Evolutionary conservation across 2,113 vertebrate genomes (phyloP).

Genomic region (Nycticryphes semicollaris): DNA sequence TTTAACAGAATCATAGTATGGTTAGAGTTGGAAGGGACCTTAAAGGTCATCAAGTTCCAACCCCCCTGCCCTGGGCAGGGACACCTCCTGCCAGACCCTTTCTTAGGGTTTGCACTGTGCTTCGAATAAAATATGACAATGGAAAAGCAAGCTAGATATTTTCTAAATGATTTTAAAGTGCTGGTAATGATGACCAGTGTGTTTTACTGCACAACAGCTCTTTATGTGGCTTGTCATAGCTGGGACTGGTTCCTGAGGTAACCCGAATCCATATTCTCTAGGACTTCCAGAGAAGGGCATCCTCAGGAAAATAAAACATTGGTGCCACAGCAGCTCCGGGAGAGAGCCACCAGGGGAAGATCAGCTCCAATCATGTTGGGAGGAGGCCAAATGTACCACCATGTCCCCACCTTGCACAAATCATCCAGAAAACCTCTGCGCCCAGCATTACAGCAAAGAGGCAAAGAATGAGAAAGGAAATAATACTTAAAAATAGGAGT

Average conservation of each 20-base stretch:
- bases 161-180: background rate
- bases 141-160: background rate
- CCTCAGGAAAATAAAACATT: background rate
- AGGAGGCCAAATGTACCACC: background rate
- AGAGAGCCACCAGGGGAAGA: background rate
- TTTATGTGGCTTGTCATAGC: background rate
- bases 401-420: fast-evolving
- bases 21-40: too few species aligned
- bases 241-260: background rate
- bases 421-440: background rate
- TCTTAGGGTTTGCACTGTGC: background rate
- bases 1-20: background rate
- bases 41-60: too few species aligned
- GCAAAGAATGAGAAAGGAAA: background rate
- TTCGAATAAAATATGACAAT: background rate
- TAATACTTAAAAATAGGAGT: background rate
- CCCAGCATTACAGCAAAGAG: background rate
- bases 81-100: too few species aligned
- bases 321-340: background rate
- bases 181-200: background rate
- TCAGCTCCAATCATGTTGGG: fast-evolving
- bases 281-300: background rate
- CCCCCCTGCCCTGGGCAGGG: too few species aligned
- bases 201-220: background rate
- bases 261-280: background rate